Percentiles rank a stretch among this genome's conserved stretches.
phyloP scores from a whole-genome alignment of 2,888 invertebrate genomes.

The Sericinus montela region DNA sequence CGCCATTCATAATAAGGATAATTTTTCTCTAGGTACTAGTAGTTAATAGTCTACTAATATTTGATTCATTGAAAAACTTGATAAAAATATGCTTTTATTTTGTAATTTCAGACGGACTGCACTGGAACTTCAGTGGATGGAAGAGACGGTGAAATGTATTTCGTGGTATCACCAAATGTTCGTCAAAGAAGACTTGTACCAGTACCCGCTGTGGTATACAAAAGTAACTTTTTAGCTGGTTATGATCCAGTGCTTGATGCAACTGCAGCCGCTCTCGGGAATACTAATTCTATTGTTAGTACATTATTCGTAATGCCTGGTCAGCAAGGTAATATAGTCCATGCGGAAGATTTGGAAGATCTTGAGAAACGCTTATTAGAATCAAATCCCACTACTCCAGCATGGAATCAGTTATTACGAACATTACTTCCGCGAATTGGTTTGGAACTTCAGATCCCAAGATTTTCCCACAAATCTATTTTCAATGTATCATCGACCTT shows the following conservation, averaged over 20 bases:
- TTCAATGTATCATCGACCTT: slow-evolving; percentile 89
- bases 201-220: slow-evolving; percentile 90
- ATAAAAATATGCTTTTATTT: slow-evolving; percentile 11
- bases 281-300: slow-evolving; percentile 84
- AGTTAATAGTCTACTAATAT: too few relatives aligned
- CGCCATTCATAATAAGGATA: too few relatives aligned
- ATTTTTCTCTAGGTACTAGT: too few relatives aligned
- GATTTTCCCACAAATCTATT: slow-evolving; percentile 90
- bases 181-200: slow-evolving; percentile 89
- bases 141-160: slow-evolving; percentile 91
- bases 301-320: slow-evolving; percentile 92
- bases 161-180: slow-evolving; percentile 89
- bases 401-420: slow-evolving; percentile 86
- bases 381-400: slow-evolving; percentile 82
- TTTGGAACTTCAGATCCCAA: slow-evolving; percentile 89
- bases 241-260: slow-evolving; percentile 92
- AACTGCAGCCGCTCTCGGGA: slow-evolving; percentile 88
- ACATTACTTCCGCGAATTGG: slow-evolving; percentile 87
- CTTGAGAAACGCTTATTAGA: slow-evolving; percentile 85
- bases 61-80: too few relatives aligned
- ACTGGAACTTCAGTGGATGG: slow-evolving; percentile 85
- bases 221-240: slow-evolving; percentile 87
- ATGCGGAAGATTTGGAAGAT: slow-evolving; percentile 87
- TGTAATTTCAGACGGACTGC: slow-evolving; percentile 86
- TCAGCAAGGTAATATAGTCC: slow-evolving; percentile 88